Conservation (phyloP, 2,888 invertebrate species). For the Masnerella sp. region DNA sequence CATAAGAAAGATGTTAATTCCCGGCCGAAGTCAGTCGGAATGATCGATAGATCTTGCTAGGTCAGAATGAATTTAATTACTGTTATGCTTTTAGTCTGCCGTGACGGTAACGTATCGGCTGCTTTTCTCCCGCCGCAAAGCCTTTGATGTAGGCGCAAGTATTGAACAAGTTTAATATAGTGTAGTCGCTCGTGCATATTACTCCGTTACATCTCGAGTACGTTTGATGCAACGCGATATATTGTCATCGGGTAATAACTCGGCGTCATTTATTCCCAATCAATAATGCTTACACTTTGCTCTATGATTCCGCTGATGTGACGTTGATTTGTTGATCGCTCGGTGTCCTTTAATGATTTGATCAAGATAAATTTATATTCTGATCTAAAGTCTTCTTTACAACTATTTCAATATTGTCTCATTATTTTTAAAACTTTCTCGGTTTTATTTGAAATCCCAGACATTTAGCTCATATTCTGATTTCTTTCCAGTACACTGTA, state of each 20-base stretch:
- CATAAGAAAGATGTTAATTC: slow-evolving; percentile 48
- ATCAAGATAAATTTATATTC: neutral
- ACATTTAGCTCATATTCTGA: no score
- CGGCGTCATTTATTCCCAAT: slow-evolving; percentile 45
- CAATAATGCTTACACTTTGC: slow-evolving; percentile 30
- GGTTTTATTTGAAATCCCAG: no score
- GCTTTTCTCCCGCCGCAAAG: slow-evolving; percentile 48
- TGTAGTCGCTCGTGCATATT: slow-evolving; percentile 34
- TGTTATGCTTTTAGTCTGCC: slow-evolving; percentile 52
- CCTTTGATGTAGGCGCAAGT: slow-evolving; percentile 52
- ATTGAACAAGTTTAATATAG: slow-evolving; percentile 57
- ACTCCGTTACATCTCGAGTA: slow-evolving; percentile 46
- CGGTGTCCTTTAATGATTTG: slow-evolving; percentile 17
- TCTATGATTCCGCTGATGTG: slow-evolving; percentile 22
- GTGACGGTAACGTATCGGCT: slow-evolving; percentile 42
- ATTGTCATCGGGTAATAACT: slow-evolving; percentile 51
- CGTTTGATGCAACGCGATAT: slow-evolving; percentile 45
- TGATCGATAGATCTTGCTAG: slow-evolving; percentile 48
- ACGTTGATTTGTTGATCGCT: slow-evolving; percentile 34
- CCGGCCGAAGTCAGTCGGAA: slow-evolving; percentile 22
- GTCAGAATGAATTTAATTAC: slow-evolving; percentile 52
- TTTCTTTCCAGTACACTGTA: no score
- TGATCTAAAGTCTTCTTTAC: no score
- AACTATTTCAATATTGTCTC: no score
- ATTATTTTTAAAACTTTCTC: no score